phyloP scores from a whole-genome alignment of 2,113 vertebrate species.

The Platysteira castanea region DNA sequence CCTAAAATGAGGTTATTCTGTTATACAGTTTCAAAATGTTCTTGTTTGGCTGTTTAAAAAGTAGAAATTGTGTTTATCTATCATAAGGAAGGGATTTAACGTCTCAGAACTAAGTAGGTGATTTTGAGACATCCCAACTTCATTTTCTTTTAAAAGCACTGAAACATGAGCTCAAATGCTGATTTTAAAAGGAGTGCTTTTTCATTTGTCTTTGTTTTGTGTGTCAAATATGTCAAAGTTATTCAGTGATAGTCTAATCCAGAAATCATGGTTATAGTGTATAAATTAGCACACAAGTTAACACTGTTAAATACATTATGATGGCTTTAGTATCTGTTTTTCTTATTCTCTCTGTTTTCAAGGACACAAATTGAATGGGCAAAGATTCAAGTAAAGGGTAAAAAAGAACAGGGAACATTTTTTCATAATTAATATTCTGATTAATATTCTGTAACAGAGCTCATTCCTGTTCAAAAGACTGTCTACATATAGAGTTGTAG shows the following conservation, averaged over 20 bases:
- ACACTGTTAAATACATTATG: neutral
- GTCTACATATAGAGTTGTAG: neutral
- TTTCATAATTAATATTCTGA: neutral
- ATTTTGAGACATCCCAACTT: slow-evolving; percentile 8
- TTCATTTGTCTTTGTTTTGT: neutral
- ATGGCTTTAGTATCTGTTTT: neutral
- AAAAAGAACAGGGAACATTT: neutral
- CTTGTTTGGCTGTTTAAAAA: neutral
- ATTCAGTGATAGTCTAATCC: neutral
- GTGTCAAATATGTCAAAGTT: neutral
- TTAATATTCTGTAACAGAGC: neutral
- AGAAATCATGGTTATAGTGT: neutral
- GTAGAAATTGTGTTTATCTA: neutral
- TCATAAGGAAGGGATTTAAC: slow-evolving; percentile 3
- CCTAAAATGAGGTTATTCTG: neutral
- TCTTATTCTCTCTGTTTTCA: neutral
- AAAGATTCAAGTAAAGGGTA: neutral
- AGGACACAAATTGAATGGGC: neutral
- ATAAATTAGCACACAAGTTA: slow-evolving; percentile 24
- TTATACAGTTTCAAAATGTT: neutral
- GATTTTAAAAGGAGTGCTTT: neutral
- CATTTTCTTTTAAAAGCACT: neutral
- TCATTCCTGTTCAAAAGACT: neutral
- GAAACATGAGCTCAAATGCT: neutral
- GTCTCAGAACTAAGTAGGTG: neutral